Conservation (phyloP, 2,888 invertebrate species). For the Furcula furcula region DNA sequence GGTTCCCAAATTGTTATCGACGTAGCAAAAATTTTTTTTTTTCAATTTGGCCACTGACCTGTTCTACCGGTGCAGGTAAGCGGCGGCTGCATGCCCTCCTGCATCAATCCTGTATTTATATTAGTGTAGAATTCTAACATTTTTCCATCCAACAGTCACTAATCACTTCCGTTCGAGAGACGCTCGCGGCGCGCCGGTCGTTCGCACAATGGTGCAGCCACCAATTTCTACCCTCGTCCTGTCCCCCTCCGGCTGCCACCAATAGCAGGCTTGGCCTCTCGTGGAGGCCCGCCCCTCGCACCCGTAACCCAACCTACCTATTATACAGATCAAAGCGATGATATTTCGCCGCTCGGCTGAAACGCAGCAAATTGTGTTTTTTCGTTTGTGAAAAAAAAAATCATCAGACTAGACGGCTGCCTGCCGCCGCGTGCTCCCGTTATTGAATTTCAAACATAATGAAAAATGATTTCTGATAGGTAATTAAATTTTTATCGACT, state of each 20-base stretch:
- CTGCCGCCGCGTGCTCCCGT: conserved; percentile 15
- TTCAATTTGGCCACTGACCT: conserved; percentile 75
- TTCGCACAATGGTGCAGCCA: conserved; percentile 48
- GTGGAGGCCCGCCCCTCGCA: conserved; percentile 52
- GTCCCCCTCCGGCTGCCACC: conserved; percentile 47
- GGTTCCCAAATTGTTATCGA: no score
- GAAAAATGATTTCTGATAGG: conserved; percentile 6
- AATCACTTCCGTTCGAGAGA: conserved; percentile 36
- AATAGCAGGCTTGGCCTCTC: conserved; percentile 39
- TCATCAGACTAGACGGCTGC: conserved; percentile 11
- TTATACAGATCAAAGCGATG: conserved; percentile 62
- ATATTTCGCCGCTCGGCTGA: conserved; percentile 62
- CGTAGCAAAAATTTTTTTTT: neutral
- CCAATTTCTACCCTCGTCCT: conserved; percentile 24
- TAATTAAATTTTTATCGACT: neutral
- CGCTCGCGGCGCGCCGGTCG: conserved; percentile 41
- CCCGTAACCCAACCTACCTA: conserved; percentile 63
- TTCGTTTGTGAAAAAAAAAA: conserved; percentile 47
- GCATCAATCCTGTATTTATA: conserved; percentile 82
- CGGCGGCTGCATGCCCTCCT: conserved; percentile 80
- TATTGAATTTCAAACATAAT: conserved; percentile 16
- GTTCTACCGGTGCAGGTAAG: conserved; percentile 84
- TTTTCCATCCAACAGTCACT: conserved; percentile 47
- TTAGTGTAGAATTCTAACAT: conserved; percentile 88
- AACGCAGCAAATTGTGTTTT: conserved; percentile 61